Conservation (phyloP, 2,113 vertebrate species). For the zebrafish (Danio rerio) region DNA sequence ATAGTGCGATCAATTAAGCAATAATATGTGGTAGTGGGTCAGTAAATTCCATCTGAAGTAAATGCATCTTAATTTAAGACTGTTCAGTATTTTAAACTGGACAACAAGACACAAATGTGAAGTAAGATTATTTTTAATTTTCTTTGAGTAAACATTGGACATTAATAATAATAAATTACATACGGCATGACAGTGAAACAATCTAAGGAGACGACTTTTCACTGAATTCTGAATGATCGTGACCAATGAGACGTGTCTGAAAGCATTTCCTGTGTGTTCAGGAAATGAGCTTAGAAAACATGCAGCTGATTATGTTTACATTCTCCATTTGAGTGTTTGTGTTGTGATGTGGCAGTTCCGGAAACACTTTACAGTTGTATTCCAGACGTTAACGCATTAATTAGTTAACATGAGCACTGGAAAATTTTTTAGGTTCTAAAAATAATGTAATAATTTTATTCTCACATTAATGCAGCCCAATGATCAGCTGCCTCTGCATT, state of each 20-base stretch:
- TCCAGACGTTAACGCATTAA: neutral
- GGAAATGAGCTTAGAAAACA: neutral
- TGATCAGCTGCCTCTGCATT: slow-evolving; percentile 67
- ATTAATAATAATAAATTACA: too few relatives aligned
- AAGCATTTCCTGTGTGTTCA: neutral
- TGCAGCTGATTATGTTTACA: neutral
- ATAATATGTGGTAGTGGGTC: too few relatives aligned
- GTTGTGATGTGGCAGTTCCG: neutral
- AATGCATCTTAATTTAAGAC: neutral
- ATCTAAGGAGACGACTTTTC: too few relatives aligned
- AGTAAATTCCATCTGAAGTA: neutral
- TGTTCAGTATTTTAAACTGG: too few relatives aligned
- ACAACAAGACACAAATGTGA: too few relatives aligned
- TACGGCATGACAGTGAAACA: too few relatives aligned
- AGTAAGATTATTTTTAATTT: too few relatives aligned
- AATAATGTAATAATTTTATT: neutral
- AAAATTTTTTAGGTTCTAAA: neutral
- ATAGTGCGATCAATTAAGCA: too few relatives aligned
- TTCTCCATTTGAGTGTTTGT: neutral
- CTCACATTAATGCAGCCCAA: slow-evolving; percentile 53
- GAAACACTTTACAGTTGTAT: neutral
- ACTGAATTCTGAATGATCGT: neutral
- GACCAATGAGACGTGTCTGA: neutral
- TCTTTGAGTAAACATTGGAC: too few relatives aligned
- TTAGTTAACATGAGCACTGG: neutral